Base-by-base conservation (phyloP, 2,113 vertebrate genomes). In the Cyanoliseus patagonus region DNA sequence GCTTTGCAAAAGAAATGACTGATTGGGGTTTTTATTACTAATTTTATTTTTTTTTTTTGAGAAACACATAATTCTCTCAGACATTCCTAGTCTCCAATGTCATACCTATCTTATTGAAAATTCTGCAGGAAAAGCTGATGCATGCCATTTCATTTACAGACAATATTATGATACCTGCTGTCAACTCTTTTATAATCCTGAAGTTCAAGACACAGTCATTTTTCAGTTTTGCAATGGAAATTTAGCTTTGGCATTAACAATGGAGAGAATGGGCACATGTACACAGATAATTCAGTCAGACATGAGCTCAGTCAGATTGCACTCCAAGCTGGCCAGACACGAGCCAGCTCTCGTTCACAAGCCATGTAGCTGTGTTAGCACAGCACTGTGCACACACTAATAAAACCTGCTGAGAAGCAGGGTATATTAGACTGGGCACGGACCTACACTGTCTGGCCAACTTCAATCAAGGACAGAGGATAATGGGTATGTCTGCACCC, bases 361-460 rank as follows among this genome's bases (percentile, higher is more conserved):
- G 68, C 28, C 39, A 15, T 57, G 88, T 17, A 86, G 51, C 88
- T 90, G 72, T 59, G 73, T 8, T 92, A 96, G 83, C 90, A 86
- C 63, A 95, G 86, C 25, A 5, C 83, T 80, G 76, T 78, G 95
- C 95, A 88, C 80, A 86, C 66, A 51, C 80, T 37, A 86, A 95
- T 89, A 89, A 95, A 96, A 61, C 69, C 83, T 79, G 73, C 81
- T 68, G 77, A 73, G 86, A 92, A 44, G 51, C 39, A 47, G 91
- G 51, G 41, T 39, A 42, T 53, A 42, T 61, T 51, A 59, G 64
- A 80, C 61, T 95, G 86, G 85, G 88, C 88, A 96, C 49, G 37
- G 73, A 42, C 49, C 76, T 92, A 49, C 24, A 8, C 88, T 95
- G 96, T 95, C 95, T 97, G 88, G 94, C 92, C 96, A 97, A 86